phyloP scores from a whole-genome alignment of 2,797 vertebrate genomes.

The Anolis apletophallus region DNA sequence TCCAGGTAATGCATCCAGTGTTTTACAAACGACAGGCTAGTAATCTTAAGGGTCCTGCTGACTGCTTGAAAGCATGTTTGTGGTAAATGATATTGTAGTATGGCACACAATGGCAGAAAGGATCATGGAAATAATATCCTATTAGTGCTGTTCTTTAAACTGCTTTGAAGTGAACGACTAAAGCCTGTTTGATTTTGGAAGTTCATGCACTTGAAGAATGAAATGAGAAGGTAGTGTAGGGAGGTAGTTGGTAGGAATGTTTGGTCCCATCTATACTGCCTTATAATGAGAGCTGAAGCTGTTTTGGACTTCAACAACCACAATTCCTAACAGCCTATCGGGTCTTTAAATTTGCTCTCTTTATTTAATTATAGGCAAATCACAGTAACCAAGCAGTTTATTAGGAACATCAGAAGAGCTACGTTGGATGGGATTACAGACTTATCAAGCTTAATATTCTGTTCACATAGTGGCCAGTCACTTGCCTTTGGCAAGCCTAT shows the following conservation, averaged over 20 bases:
- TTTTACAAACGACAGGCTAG: not conserved
- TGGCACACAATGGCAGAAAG: not conserved
- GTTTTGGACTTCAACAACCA: too few relatives aligned
- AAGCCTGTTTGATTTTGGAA: not conserved
- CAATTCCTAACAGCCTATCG: too few relatives aligned
- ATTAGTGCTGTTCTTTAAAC: not conserved
- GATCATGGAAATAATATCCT: not conserved
- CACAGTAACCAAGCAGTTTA: too few relatives aligned
- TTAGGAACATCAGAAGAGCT: too few relatives aligned
- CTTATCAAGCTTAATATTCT: too few relatives aligned
- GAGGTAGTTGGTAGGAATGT: not conserved
- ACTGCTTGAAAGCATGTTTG: not conserved
- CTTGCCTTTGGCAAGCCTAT: too few relatives aligned
- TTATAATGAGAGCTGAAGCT: too few relatives aligned
- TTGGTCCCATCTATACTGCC: too few relatives aligned
- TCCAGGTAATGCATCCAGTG: not conserved
- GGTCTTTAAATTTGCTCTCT: too few relatives aligned
- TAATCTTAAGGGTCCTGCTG: not conserved
- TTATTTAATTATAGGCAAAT: too few relatives aligned
- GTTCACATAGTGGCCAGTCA: too few relatives aligned
- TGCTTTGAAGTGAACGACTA: not conserved
- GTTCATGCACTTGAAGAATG: not conserved
- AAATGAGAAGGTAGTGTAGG: not conserved
- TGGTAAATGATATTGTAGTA: not conserved
- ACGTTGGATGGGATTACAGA: too few relatives aligned